These are phyloP conservation scores for Pentalonia nigronervosa DNA, from an alignment of 1,140 invertebrate genomes.

Conservation along the genomic window DNA sequence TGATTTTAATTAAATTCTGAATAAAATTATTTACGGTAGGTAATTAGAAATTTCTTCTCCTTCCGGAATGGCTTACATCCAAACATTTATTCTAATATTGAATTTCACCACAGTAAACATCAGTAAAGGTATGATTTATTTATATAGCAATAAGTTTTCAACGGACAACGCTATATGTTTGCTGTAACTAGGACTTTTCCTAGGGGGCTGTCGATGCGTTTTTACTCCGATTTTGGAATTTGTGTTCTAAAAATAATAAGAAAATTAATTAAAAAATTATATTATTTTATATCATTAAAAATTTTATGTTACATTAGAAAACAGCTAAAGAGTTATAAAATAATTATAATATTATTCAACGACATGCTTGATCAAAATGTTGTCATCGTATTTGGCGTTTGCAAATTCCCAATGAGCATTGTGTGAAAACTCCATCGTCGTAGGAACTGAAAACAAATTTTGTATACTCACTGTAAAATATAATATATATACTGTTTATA, in stretches of 20 bases:
- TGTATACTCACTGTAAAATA: too few species aligned
- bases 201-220: too few species aligned
- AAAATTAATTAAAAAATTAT: background rate
- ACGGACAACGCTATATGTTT: background rate
- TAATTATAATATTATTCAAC: background rate
- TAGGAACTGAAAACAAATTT: conserved; percentile 6
- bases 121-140: background rate
- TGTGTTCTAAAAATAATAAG: background rate
- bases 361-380: background rate
- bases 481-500: background rate
- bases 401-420: background rate
- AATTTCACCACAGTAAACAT: background rate
- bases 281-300: background rate
- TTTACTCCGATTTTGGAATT: background rate
- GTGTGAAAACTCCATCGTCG: background rate
- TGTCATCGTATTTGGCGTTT: background rate
- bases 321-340: background rate
- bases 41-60: background rate
- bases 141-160: background rate
- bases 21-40: background rate
- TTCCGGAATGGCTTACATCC: background rate
- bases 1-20: background rate
- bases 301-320: background rate
- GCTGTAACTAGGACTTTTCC: too few species aligned
- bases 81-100: too few species aligned